Conservation (phyloP, 2,797 vertebrate genomes). For the Gallinago stenura region DNA sequence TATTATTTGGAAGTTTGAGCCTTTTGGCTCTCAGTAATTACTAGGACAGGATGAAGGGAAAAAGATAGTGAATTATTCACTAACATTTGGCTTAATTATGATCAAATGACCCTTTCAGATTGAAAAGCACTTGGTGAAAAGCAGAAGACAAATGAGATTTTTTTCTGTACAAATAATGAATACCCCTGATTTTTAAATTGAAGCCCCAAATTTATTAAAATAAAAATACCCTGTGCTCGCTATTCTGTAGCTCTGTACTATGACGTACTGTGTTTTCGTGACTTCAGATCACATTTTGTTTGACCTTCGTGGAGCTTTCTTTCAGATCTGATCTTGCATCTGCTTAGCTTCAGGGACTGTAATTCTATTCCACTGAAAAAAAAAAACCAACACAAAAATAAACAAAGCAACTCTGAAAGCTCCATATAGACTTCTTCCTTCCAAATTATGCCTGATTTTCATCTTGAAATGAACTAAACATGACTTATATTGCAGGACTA, state of each 20-base stretch:
- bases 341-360: background rate
- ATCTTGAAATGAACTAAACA: background rate
- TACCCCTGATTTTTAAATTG: background rate
- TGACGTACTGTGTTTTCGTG: background rate
- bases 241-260: background rate
- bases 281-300: background rate
- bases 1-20: constrained; percentile 8
- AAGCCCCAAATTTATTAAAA: background rate
- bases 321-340: background rate
- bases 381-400: background rate
- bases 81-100: constrained; percentile 29
- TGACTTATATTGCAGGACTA: background rate
- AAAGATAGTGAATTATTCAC: constrained; percentile 52
- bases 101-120: background rate
- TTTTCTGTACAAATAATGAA: constrained; percentile 9
- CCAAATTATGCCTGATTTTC: background rate
- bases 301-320: background rate
- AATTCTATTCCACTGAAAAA: background rate
- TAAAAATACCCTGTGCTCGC: background rate
- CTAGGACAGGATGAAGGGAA: background rate
- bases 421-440: background rate
- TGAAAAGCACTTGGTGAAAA: constrained; percentile 24
- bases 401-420: background rate
- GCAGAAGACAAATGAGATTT: constrained; percentile 10
- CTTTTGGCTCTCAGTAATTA: constrained; percentile 1